Base-by-base conservation (phyloP, 1,140 invertebrate genomes). In the Drosophila arawakana region DNA sequence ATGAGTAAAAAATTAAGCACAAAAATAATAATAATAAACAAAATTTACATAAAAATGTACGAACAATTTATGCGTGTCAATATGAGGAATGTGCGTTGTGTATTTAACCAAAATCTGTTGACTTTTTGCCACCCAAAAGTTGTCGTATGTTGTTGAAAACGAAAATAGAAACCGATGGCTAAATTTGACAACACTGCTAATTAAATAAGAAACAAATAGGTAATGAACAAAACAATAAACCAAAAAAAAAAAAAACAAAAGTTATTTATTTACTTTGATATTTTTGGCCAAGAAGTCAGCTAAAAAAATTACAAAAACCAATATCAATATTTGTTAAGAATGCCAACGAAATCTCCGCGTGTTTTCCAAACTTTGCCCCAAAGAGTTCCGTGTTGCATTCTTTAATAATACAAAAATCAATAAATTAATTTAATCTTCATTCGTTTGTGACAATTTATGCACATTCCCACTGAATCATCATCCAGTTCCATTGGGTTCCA, bases 371-470 rank as follows among this genome's bases (percentile, higher is more conserved):
- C 62, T 74, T 74, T 78, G 79, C 69, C 47, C 39, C 75, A 21
- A 10, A 35, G 25, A 46, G 62, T 65, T 65, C 62, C 62, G 62
- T 44, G 50, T 55, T 65, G 39, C 50, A 37, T 7, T 52, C 5
- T 15, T 55, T 34, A 55, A 55, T 18, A 35, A 39, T 18, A 5
- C 47, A n/a, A 63, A 18, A 43, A 62, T 63, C 61, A 63, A 52
- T 52, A 52, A 63, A 39, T 62, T 62, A 35, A 54, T 37, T 50
- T 50, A 35, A 54, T 37, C 44, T 61, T 55, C 18, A 54, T 57
- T 76, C 55, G 73, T 70, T 88, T 88, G 73, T 76, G 83, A 79
- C 83, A 82, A 73, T 86, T 82, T 79, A 82, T 79, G 81, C 63
- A 30, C 25, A 49, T 74, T 74, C 69, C 69, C 73, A 60, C 59